A percentile compares a stretch with the other conserved stretches of the same genome.
Conservation (phyloP, 2,888 invertebrate genomes). For the Drosophila flavopinicola region DNA sequence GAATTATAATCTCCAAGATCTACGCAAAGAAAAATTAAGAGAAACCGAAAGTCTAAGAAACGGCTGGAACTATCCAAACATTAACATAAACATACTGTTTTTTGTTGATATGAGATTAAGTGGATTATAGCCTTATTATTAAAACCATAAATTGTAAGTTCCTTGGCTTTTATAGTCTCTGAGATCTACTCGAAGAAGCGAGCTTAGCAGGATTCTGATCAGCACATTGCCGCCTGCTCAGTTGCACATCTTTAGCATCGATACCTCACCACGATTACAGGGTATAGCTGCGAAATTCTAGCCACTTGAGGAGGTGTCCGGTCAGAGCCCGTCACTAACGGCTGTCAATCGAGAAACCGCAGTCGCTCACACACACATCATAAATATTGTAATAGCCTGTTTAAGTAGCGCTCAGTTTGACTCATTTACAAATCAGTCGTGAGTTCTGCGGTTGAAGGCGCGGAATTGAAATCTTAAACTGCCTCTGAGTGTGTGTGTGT, state of each 20-base stretch:
- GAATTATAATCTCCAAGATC: too few species aligned
- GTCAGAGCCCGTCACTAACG: slow-evolving; percentile 8
- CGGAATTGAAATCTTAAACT: slow-evolving; percentile 48
- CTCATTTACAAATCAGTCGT: slow-evolving; percentile 37
- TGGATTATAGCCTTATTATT: too few species aligned
- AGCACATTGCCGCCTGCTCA: too few species aligned
- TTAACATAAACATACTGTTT: too few species aligned
- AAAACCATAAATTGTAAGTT: too few species aligned
- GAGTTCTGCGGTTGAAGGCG: slow-evolving; percentile 9
- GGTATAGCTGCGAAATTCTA: slow-evolving; percentile 32
- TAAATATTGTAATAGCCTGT: slow-evolving; percentile 6
- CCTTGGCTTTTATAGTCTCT: too few species aligned
- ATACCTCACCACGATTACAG: neutral
- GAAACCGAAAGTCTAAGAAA: too few species aligned
- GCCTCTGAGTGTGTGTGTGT: slow-evolving; percentile 4
- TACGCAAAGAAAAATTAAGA: too few species aligned
- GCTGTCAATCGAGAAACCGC: slow-evolving; percentile 19
- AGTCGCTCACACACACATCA: slow-evolving; percentile 20
- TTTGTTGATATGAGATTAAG: too few species aligned
- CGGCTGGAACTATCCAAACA: too few species aligned
- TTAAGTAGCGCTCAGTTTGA: slow-evolving; percentile 44
- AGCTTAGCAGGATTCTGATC: too few species aligned
- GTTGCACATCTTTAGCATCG: neutral
- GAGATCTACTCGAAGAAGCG: too few species aligned
- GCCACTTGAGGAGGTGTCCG: slow-evolving; percentile 22